Percentiles rank a stretch among this genome's conserved stretches.
Conservation (phyloP, 2,797 vertebrate genomes). For the Enteromius paludinosus region DNA sequence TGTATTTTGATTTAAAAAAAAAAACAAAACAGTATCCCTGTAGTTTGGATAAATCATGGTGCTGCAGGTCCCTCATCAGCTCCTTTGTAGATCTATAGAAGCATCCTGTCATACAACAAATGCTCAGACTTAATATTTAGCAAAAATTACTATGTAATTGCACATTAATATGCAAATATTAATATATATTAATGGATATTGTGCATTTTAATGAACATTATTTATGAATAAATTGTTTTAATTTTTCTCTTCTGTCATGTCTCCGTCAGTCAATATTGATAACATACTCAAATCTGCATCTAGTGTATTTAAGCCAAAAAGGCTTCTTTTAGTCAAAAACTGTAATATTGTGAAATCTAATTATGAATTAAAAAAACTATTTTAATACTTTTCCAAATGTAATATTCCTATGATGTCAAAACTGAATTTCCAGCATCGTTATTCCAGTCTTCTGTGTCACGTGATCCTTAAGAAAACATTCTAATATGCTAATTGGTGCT, state of each 20-base stretch:
- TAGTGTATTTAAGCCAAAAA: neutral
- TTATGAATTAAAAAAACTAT: neutral
- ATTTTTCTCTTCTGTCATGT: neutral
- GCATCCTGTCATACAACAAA: neutral
- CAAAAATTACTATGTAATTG: neutral
- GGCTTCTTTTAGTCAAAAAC: neutral
- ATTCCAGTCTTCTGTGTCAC: neutral
- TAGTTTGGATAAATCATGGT: neutral
- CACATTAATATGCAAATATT: too few species aligned
- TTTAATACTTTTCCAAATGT: neutral
- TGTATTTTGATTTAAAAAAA: neutral
- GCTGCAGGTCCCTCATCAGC: neutral
- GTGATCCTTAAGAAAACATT: neutral
- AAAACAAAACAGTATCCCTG: neutral
- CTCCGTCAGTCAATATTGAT: neutral
- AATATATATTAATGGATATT: too few species aligned
- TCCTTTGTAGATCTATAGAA: neutral
- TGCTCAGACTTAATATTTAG: neutral
- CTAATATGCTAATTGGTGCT: neutral
- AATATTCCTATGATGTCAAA: neutral
- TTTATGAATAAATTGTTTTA: neutral
- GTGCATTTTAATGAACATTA: too few species aligned
- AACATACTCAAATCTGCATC: neutral
- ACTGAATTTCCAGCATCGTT: neutral
- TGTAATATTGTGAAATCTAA: neutral